phyloP scores from a whole-genome alignment of 2,888 invertebrate genomes.

The Rhagophthalmus giganteus region DNA sequence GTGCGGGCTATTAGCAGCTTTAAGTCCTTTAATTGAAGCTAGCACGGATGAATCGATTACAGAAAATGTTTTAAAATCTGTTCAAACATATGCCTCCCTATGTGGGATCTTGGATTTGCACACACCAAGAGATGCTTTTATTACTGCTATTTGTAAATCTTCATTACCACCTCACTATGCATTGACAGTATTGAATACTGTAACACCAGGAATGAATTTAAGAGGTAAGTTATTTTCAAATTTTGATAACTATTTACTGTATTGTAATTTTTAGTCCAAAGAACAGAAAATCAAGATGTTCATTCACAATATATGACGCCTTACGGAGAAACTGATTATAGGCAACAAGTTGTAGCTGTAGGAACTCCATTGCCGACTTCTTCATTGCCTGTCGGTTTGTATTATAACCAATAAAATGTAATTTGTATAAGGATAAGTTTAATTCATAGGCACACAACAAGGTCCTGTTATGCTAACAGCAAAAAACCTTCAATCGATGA shows the following conservation, averaged over 20 bases:
- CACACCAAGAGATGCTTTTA: slow-evolving; percentile 89
- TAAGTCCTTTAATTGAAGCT: slow-evolving; percentile 90
- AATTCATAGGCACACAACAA: slow-evolving; percentile 70
- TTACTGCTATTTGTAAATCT: slow-evolving; percentile 93
- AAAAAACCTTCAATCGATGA: slow-evolving; percentile 96
- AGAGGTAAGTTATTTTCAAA: slow-evolving; percentile 32
- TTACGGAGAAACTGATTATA: slow-evolving; percentile 72
- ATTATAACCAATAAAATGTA: no score
- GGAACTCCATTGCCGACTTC: slow-evolving; percentile 92
- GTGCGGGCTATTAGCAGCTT: slow-evolving; percentile 90
- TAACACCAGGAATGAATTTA: slow-evolving; percentile 59
- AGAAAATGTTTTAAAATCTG: slow-evolving; percentile 88
- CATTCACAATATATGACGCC: slow-evolving; percentile 59
- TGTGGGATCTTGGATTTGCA: slow-evolving; percentile 81
- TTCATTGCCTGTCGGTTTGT: slow-evolving; percentile 69
- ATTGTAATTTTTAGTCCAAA: slow-evolving; percentile 51
- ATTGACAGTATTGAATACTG: slow-evolving; percentile 77
- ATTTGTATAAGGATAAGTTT: background rate
- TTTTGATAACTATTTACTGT: slow-evolving; percentile 4
- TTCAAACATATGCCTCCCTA: slow-evolving; percentile 87
- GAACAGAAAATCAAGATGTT: slow-evolving; percentile 59
- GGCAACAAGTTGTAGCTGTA: slow-evolving; percentile 95
- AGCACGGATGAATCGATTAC: slow-evolving; percentile 92
- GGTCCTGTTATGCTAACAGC: slow-evolving; percentile 96
- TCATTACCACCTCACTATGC: slow-evolving; percentile 95